Base-by-base conservation (phyloP, 1,140 invertebrate genomes). In the Nasonia giraulti region DNA sequence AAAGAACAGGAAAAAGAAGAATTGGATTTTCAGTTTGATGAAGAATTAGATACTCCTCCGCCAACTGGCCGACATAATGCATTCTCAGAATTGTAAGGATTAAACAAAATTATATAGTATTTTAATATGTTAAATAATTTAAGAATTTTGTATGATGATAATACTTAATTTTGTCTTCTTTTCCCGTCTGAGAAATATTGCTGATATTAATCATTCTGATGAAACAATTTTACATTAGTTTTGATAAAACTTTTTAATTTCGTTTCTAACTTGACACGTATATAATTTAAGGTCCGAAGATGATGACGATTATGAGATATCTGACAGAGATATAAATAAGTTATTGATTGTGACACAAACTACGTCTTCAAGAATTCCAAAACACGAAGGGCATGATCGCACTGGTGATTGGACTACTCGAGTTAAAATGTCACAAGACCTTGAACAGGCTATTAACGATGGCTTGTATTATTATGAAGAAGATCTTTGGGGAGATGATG, bases 1-100 rank as follows among this genome's bases (percentile, higher is more conserved):
- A 93, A 92, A 86, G 91, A 89, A 87, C 93, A 94, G 88, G 95
- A 96, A 91, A 95, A 96, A 85, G 97, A 98, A 92, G 98, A 99
- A 91, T 93, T 99, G 83, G 97, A 99, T 91, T 99, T 99, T 93
- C 97, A 98, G 93, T 98, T 99, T 93, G 98, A 99, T 91, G 98
- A 99, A 93, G 98, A 99, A 91, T 93, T 99, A 62, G 96, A 98
- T 86, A 94, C 95, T 83, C 94, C 95, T 83, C 93, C 95, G 27
- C 95, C 96, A 31, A 94, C 94, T 84, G 96, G 95, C 89, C 95
- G 97, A 86, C 95, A 96, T 82, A 97, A 98, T 93, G 96, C 96
- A 74, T 98, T 98, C 90, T 96, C 96, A 23, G 95, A 95, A 90
- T 95, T 94, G 95, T 95, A 90, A 89, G 90, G 47, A 68, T 44